phyloP scores from a whole-genome alignment of 2,888 invertebrate genomes.

The Drosophila antonietae region DNA sequence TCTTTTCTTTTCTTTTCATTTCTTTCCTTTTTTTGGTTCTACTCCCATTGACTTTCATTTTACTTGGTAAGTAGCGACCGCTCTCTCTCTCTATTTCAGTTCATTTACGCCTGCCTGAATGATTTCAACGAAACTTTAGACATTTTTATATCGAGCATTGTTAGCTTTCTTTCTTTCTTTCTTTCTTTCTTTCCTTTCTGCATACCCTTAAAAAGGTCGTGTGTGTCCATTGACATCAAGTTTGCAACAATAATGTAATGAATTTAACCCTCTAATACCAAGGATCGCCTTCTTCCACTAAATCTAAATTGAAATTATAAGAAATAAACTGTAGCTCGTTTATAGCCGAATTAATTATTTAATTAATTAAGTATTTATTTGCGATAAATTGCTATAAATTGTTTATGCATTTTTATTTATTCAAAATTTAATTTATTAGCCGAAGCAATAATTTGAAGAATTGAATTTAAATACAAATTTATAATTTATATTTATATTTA shows the following conservation, averaged over 20 bases:
- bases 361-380: too few species aligned
- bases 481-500: too few species aligned
- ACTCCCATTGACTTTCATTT: slow-evolving; percentile 37
- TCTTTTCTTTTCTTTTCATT: slow-evolving; percentile 15
- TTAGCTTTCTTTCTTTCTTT: slow-evolving; percentile 52
- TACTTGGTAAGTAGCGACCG: slow-evolving; percentile 8
- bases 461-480: too few species aligned
- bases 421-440: too few species aligned
- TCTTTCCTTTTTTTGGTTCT: too few species aligned
- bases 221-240: slow-evolving; percentile 30
- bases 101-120: slow-evolving; percentile 57
- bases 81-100: slow-evolving; percentile 41
- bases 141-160: slow-evolving; percentile 43
- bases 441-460: too few species aligned
- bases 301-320: not conserved
- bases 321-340: too few species aligned
- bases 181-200: slow-evolving; percentile 27
- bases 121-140: slow-evolving; percentile 64
- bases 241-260: not conserved
- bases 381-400: too few species aligned
- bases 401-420: too few species aligned
- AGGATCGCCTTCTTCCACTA: not conserved
- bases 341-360: too few species aligned
- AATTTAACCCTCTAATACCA: not conserved
- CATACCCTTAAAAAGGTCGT: slow-evolving; percentile 15